Percentiles rank a stretch among this genome's conserved stretches.
Evolutionary conservation across 2,888 invertebrate genomes (phyloP).

Genomic region (Protophormia terraenovae): DNA sequence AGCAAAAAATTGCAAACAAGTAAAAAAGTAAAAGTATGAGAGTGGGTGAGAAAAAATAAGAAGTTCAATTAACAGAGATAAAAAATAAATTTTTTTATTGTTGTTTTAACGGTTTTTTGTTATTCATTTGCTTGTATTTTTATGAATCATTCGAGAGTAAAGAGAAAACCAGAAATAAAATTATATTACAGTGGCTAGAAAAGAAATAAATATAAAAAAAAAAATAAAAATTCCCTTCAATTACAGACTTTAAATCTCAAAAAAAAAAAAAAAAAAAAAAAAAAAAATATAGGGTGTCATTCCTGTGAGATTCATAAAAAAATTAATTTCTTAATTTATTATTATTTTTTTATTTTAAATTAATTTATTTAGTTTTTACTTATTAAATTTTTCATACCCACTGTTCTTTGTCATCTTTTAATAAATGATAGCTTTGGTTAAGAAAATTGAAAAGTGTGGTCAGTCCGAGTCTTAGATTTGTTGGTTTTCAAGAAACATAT

Average conservation of each 20-base stretch:
- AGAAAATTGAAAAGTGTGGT: background rate
- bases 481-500: background rate
- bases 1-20: background rate
- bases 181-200: background rate
- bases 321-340: too few species aligned
- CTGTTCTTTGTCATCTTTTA: background rate
- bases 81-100: background rate
- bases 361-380: background rate
- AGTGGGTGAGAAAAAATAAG: background rate
- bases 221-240: background rate
- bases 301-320: too few species aligned
- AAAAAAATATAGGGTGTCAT: too few species aligned
- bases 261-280: too few species aligned
- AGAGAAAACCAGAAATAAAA: background rate
- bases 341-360: background rate
- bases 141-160: background rate
- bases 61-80: conserved; percentile 30
- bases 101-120: background rate
- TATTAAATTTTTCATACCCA: background rate
- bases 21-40: background rate
- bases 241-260: too few species aligned
- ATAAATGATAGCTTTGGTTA: background rate
- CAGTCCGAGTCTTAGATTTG: too few species aligned
- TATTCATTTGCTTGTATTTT: background rate
- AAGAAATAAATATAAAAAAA: background rate